phyloP scores from a whole-genome alignment of 2,797 vertebrate genomes.

The Urosaurus nigricauda region DNA sequence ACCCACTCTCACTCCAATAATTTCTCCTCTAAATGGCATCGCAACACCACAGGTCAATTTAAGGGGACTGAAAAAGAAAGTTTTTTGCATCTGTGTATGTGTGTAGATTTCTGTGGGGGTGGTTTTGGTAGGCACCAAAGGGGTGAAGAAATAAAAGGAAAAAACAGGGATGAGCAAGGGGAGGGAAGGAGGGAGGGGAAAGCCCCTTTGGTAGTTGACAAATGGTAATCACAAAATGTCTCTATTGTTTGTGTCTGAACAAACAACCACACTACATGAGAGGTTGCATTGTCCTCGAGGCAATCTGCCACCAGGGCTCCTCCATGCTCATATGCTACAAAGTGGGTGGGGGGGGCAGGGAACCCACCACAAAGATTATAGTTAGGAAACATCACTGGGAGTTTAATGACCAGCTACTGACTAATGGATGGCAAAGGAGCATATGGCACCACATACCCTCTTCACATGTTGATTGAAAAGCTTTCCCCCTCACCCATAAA shows the following conservation, averaged over 20 bases:
- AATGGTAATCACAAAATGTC: conserved; percentile 80
- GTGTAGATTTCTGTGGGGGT: no score
- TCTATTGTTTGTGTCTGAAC: conserved; percentile 79
- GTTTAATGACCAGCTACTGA: conserved; percentile 71
- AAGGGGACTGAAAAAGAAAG: conserved; percentile 78
- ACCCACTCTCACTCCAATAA: conserved; percentile 75
- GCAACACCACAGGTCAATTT: conserved; percentile 83
- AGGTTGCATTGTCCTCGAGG: conserved; percentile 83
- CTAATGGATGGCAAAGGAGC: conserved; percentile 68
- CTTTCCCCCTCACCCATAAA: conserved; percentile 55
- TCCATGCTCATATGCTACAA: conserved; percentile 67
- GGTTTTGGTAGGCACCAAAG: conserved; percentile 78
- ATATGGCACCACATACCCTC: conserved; percentile 62
- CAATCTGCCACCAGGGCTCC: conserved; percentile 83
- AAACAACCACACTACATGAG: conserved; percentile 80
- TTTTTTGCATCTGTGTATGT: conserved; percentile 85
- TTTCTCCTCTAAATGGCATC: conserved; percentile 77
- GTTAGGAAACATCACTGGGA: conserved; percentile 72
- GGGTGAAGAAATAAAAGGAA: conserved; percentile 54
- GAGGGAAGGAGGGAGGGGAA: conserved; percentile 19
- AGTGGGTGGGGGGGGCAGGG: conserved; percentile 56
- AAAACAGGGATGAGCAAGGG: conserved; percentile 43
- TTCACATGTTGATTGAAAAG: conserved; percentile 68
- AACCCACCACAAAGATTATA: conserved; percentile 61
- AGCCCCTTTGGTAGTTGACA: conserved; percentile 80